phyloP scores from a whole-genome alignment of 1,140 invertebrate genomes.

The Archivesica marissinica region DNA sequence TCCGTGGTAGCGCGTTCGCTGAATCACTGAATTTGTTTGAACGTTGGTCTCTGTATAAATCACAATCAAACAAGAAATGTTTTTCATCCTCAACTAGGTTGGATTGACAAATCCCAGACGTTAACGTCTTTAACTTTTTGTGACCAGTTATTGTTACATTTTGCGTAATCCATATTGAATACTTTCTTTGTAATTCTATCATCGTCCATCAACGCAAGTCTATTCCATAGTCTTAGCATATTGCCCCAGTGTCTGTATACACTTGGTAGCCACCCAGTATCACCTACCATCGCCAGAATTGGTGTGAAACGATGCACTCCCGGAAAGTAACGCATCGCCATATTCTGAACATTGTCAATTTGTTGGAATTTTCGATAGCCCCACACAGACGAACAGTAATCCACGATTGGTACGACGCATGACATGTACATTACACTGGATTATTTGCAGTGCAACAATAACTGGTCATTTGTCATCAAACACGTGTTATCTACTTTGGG shows the following conservation, averaged over 20 bases:
- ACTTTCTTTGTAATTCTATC: slow-evolving; percentile 23
- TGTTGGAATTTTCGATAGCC: slow-evolving; percentile 43
- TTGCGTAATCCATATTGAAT: slow-evolving; percentile 35
- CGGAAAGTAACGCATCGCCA: slow-evolving; percentile 52
- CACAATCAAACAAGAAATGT: too few species aligned
- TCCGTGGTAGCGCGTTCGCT: too few species aligned
- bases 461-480: too few species aligned
- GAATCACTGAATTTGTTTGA: too few species aligned
- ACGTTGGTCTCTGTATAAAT: too few species aligned
- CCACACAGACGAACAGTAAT: slow-evolving; percentile 57
- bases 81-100: too few species aligned
- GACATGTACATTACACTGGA: too few species aligned
- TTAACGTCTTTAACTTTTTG: too few species aligned
- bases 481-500: too few species aligned
- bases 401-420: slow-evolving; percentile 54
- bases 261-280: slow-evolving; percentile 14
- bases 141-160: slow-evolving; percentile 50
- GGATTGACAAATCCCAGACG: too few species aligned
- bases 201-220: background rate
- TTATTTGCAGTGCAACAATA: too few species aligned
- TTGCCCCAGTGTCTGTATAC: background rate
- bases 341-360: slow-evolving; percentile 57
- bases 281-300: background rate
- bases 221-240: slow-evolving; percentile 41
- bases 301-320: slow-evolving; percentile 57